phyloP scores from a whole-genome alignment of 2,888 invertebrate genomes.

The Rhagonycha fulva region DNA sequence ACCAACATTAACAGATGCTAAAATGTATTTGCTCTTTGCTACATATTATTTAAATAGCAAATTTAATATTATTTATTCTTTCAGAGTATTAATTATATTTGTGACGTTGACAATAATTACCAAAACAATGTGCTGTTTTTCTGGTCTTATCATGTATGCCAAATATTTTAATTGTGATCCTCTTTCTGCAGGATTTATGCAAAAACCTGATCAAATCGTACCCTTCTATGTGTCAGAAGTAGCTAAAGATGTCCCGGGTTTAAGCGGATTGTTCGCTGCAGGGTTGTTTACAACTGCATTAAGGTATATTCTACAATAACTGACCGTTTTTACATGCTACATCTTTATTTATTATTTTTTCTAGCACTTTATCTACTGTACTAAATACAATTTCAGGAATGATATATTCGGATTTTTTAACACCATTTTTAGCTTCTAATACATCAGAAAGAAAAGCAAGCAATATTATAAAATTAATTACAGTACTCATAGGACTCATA shows the following conservation, averaged over 20 bases:
- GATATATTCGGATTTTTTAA: constrained; percentile 65
- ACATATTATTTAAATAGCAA: background rate
- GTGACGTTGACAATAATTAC: background rate
- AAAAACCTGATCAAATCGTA: constrained; percentile 60
- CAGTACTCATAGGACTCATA: constrained; percentile 58
- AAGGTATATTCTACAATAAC: constrained; percentile 1
- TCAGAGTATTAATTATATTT: constrained; percentile 4
- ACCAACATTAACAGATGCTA: constrained; percentile 46
- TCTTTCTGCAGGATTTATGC: constrained; percentile 59
- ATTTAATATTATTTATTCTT: background rate
- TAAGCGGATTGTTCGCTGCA: constrained; percentile 35
- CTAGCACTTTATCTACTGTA: constrained; percentile 63
- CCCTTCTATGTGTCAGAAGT: constrained; percentile 73
- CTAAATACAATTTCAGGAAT: constrained; percentile 65
- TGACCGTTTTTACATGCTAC: background rate
- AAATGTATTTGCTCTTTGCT: constrained; percentile 21
- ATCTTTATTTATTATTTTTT: background rate
- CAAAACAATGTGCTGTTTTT: constrained; percentile 43
- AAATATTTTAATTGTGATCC: constrained; percentile 70
- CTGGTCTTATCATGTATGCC: constrained; percentile 65
- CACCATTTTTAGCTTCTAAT: constrained; percentile 57
- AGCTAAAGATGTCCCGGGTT: constrained; percentile 2
- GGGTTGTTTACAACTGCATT: constrained; percentile 14
- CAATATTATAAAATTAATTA: constrained; percentile 62
- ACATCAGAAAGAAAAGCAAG: constrained; percentile 60